Conservation (phyloP, 1,140 invertebrate genomes). For the Drosophila varians region DNA sequence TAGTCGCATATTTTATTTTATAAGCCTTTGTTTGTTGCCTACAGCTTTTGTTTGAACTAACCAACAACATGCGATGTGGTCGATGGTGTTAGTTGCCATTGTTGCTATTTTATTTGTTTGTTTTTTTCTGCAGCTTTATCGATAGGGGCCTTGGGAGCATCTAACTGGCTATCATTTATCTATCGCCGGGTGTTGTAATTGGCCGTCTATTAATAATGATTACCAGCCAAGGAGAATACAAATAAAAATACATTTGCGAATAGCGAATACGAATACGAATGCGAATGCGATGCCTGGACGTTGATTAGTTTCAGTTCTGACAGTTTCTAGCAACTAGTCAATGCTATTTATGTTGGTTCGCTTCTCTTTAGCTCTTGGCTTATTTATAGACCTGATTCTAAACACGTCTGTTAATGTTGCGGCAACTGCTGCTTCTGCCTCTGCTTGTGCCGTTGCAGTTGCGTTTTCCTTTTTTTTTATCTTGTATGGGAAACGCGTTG, state of each 20-base stretch:
- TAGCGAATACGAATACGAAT: too few relatives aligned
- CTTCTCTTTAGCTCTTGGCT: slow-evolving; percentile 13
- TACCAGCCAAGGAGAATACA: slow-evolving; percentile 52
- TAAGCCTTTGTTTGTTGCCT: slow-evolving; percentile 58
- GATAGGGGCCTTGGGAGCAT: slow-evolving; percentile 52
- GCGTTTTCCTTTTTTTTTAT: slow-evolving; percentile 27
- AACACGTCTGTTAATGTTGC: slow-evolving; percentile 55
- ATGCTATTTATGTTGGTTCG: slow-evolving; percentile 66
- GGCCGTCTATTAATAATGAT: slow-evolving; percentile 76
- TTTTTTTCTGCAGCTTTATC: slow-evolving; percentile 22
- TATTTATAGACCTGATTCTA: slow-evolving; percentile 77
- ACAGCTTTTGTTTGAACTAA: slow-evolving; percentile 44
- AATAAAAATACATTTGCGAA: slow-evolving; percentile 31
- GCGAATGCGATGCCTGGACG: slow-evolving; percentile 37
- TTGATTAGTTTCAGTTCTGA: slow-evolving; percentile 66
- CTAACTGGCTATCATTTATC: slow-evolving; percentile 1
- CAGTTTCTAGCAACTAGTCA: slow-evolving; percentile 67
- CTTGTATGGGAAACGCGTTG: slow-evolving; percentile 38
- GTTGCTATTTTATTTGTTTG: slow-evolving; percentile 21
- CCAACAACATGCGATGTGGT: slow-evolving; percentile 45
- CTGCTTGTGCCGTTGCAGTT: slow-evolving; percentile 24
- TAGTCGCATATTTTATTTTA: slow-evolving; percentile 63
- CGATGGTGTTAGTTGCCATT: slow-evolving; percentile 21
- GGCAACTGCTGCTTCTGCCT: not conserved
- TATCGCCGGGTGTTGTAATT: slow-evolving; percentile 68